A percentile compares a stretch with the other conserved stretches of the same genome.
phyloP scores from a whole-genome alignment of 2,888 invertebrate species.

The Pseudococcus longispinus region DNA sequence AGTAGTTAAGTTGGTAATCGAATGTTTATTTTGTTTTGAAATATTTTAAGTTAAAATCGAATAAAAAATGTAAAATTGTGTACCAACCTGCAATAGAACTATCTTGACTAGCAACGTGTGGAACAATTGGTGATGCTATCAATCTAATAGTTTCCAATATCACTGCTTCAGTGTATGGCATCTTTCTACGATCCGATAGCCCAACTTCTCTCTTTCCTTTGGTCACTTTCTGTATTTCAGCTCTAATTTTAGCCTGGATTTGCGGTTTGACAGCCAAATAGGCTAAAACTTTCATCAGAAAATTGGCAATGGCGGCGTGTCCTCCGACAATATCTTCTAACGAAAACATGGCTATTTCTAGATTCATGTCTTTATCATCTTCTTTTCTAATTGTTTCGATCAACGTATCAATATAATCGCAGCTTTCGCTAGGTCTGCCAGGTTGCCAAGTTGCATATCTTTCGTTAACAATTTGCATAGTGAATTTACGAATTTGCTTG shows the following conservation, averaged over 20 bases:
- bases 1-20: too few relatives aligned
- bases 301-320: slow-evolving; percentile 72
- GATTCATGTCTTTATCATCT: slow-evolving; percentile 62
- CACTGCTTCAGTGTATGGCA: slow-evolving; percentile 71
- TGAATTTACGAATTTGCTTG: slow-evolving; percentile 67
- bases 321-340: slow-evolving; percentile 69
- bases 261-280: slow-evolving; percentile 67
- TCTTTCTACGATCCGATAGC: slow-evolving; percentile 64
- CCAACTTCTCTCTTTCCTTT: slow-evolving; percentile 61
- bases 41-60: too few relatives aligned
- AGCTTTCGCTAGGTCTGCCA: slow-evolving; percentile 60
- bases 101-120: slow-evolving; percentile 71
- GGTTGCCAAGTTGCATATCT: slow-evolving; percentile 64
- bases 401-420: slow-evolving; percentile 69
- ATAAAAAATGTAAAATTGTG: not conserved
- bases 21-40: too few relatives aligned
- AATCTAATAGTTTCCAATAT: slow-evolving; percentile 71
- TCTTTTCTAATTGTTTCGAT: slow-evolving; percentile 66
- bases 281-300: slow-evolving; percentile 69
- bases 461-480: slow-evolving; percentile 66
- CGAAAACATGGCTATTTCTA: slow-evolving; percentile 67
- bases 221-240: slow-evolving; percentile 66
- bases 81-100: slow-evolving; percentile 70
- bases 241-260: slow-evolving; percentile 67
- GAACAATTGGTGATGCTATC: slow-evolving; percentile 73